These are phyloP conservation scores for Ptilodon capucinus DNA, from an alignment of 2,888 invertebrate genomes.

Conservation along the genomic window DNA sequence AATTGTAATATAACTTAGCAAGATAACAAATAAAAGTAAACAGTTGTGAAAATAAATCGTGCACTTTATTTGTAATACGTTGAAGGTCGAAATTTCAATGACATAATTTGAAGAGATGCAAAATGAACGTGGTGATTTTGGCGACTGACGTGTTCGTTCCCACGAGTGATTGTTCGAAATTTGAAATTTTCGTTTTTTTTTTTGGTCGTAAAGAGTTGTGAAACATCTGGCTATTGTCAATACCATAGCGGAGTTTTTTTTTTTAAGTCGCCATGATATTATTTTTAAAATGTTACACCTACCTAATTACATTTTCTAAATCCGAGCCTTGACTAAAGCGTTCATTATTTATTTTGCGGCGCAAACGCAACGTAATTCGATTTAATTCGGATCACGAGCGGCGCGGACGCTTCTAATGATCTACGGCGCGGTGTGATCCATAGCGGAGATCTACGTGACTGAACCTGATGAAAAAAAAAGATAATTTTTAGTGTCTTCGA, in stretches of 20 bases:
- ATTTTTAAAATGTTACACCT: no score
- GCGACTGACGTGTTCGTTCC: conserved; percentile 30
- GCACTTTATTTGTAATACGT: conserved; percentile 4
- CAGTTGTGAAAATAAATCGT: conserved; percentile 16
- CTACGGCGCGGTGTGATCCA: conserved; percentile 33
- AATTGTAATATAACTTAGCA: conserved; percentile 12
- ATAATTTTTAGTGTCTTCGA: not conserved
- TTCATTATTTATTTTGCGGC: conserved; percentile 14
- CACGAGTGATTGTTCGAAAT: conserved; percentile 28
- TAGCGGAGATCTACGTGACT: conserved; percentile 29
- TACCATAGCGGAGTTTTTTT: no score
- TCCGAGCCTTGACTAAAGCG: conserved; percentile 5
- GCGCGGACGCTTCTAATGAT: conserved; percentile 43
- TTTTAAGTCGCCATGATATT: no score
- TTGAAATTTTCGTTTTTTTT: conserved; percentile 21
- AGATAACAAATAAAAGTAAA: conserved; percentile 6
- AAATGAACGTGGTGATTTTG: conserved; percentile 11
- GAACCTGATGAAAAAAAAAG: conserved; percentile 6
- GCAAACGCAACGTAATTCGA: conserved; percentile 30
- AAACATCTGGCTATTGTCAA: no score
- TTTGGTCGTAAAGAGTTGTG: conserved; percentile 4
- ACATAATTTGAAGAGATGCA: not conserved
- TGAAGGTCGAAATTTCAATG: conserved; percentile 17
- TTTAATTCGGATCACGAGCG: conserved; percentile 52
- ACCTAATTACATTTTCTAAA: not conserved